Evolutionary conservation across 1,140 invertebrate genomes (phyloP).

Genomic region (Pentalonia nigronervosa): DNA sequence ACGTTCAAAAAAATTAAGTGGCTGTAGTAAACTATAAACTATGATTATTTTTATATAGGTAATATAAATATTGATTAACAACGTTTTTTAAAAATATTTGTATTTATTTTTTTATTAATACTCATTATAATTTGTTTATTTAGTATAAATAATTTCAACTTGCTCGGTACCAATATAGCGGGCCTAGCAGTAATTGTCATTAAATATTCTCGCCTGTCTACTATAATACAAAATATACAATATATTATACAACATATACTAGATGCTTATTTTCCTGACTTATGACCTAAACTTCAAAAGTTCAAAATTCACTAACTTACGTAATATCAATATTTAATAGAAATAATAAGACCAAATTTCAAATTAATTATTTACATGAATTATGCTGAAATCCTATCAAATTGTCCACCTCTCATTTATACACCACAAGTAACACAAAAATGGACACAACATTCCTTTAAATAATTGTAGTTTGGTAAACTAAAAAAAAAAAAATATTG

Average conservation of each 20-base stretch:
- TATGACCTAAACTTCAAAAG: neutral
- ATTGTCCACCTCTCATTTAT: neutral
- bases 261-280: too few species aligned
- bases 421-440: neutral
- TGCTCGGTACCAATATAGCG: neutral
- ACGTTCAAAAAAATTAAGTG: neutral
- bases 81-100: neutral
- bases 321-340: neutral
- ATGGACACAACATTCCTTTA: too few species aligned
- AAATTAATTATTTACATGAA: neutral
- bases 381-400: neutral
- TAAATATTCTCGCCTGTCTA: neutral
- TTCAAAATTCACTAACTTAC: neutral
- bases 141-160: neutral
- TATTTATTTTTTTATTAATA: neutral
- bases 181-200: neutral
- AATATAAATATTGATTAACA: too few species aligned
- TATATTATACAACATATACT: neutral
- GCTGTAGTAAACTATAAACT: too few species aligned
- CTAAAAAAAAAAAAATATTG: too few species aligned
- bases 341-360: neutral
- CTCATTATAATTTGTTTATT: neutral
- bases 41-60: too few species aligned
- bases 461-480: too few species aligned
- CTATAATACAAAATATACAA: neutral